Evolutionary conservation across 92 coral and sea anemone genomes (phyloP), one percentile per base, ranked within the genome.

Genomic region (Epizoanthus illoricatus): DNA sequence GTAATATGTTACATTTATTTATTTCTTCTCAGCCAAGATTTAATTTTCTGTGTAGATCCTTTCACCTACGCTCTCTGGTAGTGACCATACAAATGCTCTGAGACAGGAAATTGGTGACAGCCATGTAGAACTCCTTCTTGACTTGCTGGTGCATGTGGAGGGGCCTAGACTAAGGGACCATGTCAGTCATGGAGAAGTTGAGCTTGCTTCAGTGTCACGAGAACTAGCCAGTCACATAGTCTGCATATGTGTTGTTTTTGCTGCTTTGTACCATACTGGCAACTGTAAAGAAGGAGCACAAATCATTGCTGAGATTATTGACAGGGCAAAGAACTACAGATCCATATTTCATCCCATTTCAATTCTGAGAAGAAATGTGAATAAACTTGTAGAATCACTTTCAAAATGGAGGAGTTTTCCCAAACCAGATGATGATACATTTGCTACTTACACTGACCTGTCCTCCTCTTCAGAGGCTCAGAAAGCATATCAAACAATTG

Each of bases 151-250:
- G 18, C 95, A 95, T 65, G 79, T 86, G 7, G 97, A 93, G 60
- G 98, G 98, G 41, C 98, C 97, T 65, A 81, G 98, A 58, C 66
- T 93, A 6, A 84, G 98, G 64, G 98, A 95, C 71, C 95, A 85
- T 73, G 66, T 95, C 57, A 93, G 98, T 57, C 98, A 95, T 85
- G 98, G 98, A 28, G 98, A 95, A 82, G 86, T 91, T 56, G 81
- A 91, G 57, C 79, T 93, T 63, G 16, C 12, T 24, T 23, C 71
- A 18, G 69, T 95, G 41, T 87, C 98, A 36, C 81, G 83, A 74
- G 87, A 81, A 54, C 74, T 85, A 6, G 94, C 98, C 56, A 91
- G 87, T 72, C 98, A 95, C 52, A 61, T 95, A 45, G 61, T 95
- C 52, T 89, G 94, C 69, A 80, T 95, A 17, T 86, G 95, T 84